Conservation (phyloP, 2,113 vertebrate species). For the Crocuta crocuta region DNA sequence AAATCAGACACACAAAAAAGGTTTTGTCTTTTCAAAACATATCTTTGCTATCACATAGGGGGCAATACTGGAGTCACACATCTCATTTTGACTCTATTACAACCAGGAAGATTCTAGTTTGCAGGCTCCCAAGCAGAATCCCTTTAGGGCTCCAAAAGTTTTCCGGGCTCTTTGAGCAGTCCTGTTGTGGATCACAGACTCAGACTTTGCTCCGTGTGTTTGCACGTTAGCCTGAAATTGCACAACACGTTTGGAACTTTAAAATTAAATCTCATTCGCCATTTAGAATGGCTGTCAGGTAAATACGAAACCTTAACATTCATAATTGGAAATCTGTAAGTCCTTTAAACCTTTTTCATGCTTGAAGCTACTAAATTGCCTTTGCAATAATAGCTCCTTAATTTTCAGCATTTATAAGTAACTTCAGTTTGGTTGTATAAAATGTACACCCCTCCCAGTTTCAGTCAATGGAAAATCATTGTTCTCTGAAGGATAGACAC, state of each 20-base stretch:
- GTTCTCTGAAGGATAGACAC: conserved; percentile 46
- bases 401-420: conserved; percentile 47
- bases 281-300: conserved; percentile 52
- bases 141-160: neutral
- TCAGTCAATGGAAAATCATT: conserved; percentile 23
- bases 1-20: neutral
- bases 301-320: conserved; percentile 63
- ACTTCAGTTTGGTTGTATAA: conserved; percentile 5
- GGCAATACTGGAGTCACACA: neutral
- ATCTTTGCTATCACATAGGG: neutral
- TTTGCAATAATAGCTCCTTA: conserved; percentile 50
- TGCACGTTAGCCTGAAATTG: conserved; percentile 28
- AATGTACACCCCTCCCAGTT: neutral
- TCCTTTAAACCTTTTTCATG: conserved; percentile 58
- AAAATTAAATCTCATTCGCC: conserved; percentile 50
- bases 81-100: neutral
- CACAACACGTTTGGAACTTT: neutral
- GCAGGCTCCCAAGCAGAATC: neutral
- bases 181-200: neutral
- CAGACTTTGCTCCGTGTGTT: neutral
- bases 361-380: conserved; percentile 51
- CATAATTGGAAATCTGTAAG: conserved; percentile 64
- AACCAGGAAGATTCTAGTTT: neutral
- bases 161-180: neutral
- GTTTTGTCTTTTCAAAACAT: neutral